A percentile compares a stretch with the other conserved stretches of the same genome.
Conservation (phyloP, 23 tunicate species). For the Aplidium turbinatum region DNA sequence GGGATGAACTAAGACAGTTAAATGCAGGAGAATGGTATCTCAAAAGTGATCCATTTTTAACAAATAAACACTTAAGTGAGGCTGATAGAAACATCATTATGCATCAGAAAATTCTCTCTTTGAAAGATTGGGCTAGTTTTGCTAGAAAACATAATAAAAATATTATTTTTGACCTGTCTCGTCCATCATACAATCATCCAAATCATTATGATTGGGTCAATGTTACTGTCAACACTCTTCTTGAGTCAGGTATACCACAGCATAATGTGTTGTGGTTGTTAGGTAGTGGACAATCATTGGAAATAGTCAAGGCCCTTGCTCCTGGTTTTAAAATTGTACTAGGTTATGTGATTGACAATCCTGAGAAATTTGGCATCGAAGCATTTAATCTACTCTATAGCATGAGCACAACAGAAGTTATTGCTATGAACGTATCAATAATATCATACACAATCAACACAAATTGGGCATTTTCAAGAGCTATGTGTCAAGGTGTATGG, state of each 20-base stretch:
- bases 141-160: conserved; percentile 33
- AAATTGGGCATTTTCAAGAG: conserved; percentile 36
- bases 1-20: conserved; percentile 64
- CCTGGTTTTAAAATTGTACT: conserved; percentile 52
- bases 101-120: conserved; percentile 63
- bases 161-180: conserved; percentile 66
- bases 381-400: conserved; percentile 39
- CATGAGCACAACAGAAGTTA: conserved; percentile 23
- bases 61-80: conserved; percentile 17
- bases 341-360: neutral
- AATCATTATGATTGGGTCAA: conserved; percentile 21
- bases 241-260: conserved; percentile 54
- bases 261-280: conserved; percentile 53
- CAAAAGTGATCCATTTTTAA: conserved; percentile 38
- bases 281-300: neutral
- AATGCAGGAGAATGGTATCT: conserved; percentile 84
- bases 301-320: conserved; percentile 26
- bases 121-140: conserved; percentile 40
- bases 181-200: conserved; percentile 46
- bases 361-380: conserved; percentile 26
- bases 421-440: conserved; percentile 11
- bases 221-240: conserved; percentile 22
- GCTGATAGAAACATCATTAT: conserved; percentile 29
- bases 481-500: conserved; percentile 64
- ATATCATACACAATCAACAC: conserved; percentile 42